A percentile compares a stretch with the other conserved stretches of the same genome.
These are phyloP conservation scores for Aphelinus atriplicis DNA, from an alignment of 1,140 invertebrate genomes.

Conservation along the genomic window DNA sequence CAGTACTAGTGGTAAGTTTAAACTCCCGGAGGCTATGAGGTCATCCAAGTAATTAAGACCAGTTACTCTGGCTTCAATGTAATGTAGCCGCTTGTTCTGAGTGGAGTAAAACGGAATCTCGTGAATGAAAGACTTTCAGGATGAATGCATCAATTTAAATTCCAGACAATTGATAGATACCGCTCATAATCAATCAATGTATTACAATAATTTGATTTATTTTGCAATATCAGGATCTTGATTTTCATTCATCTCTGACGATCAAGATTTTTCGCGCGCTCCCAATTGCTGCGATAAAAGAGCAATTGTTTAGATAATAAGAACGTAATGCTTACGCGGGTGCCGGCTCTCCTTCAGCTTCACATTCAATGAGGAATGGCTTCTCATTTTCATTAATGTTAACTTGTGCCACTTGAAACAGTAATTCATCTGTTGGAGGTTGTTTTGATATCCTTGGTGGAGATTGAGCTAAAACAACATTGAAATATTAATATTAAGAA, in stretches of 20 bases:
- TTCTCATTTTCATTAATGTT: slow-evolving; percentile 86
- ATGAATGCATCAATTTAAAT: slow-evolving; percentile 42
- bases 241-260: no score
- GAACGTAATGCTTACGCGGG: slow-evolving; percentile 76
- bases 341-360: slow-evolving; percentile 90
- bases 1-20: slow-evolving; percentile 55
- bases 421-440: slow-evolving; percentile 86
- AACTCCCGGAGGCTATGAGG: slow-evolving; percentile 61
- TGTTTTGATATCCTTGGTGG: slow-evolving; percentile 91
- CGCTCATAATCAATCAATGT: slow-evolving; percentile 19
- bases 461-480: slow-evolving; percentile 74
- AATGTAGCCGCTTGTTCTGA: slow-evolving; percentile 46
- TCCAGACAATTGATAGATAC: slow-evolving; percentile 25
- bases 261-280: no score
- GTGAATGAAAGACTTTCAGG: slow-evolving; percentile 43
- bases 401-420: slow-evolving; percentile 87
- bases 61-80: slow-evolving; percentile 58
- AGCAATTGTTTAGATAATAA: not conserved
- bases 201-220: no score
- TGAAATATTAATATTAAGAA: not conserved
- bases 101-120: slow-evolving; percentile 47
- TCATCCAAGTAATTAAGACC: slow-evolving; percentile 66
- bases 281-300: not conserved
- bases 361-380: slow-evolving; percentile 94
- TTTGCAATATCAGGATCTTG: not conserved